phyloP scores from a whole-genome alignment of 2,113 vertebrate genomes.

The Scortum barcoo region DNA sequence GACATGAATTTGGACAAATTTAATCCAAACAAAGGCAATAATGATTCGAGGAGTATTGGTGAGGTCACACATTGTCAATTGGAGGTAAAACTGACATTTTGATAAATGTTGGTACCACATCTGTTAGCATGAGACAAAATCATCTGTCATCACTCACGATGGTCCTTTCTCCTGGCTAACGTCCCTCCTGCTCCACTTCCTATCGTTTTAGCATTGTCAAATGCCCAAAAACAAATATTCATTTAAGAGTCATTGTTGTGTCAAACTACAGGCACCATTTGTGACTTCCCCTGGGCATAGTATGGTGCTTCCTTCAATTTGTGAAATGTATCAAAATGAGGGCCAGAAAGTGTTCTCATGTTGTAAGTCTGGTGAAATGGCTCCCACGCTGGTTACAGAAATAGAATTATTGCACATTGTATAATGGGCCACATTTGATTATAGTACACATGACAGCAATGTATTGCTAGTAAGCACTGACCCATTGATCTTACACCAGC shows the following conservation, averaged over 20 bases:
- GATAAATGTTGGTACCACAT: not conserved
- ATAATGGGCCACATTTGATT: not conserved
- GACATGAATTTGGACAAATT: not conserved
- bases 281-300: not conserved
- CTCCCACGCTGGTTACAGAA: not conserved
- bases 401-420: not conserved
- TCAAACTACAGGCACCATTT: not conserved
- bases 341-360: not conserved
- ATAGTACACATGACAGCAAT: not conserved
- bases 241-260: not conserved
- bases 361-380: not conserved
- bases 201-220: not conserved
- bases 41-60: not conserved
- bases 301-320: slow-evolving; percentile 20
- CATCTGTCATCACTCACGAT: slow-evolving; percentile 9
- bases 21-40: not conserved
- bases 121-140: slow-evolving; percentile 8
- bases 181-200: not conserved
- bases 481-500: not conserved
- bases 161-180: not conserved
- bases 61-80: not conserved
- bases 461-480: not conserved
- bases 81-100: not conserved
- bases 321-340: slow-evolving; percentile 5
- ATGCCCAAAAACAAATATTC: slow-evolving; percentile 20